Conservation (phyloP, 2,888 invertebrate genomes). For the Entomobrya proxima region DNA sequence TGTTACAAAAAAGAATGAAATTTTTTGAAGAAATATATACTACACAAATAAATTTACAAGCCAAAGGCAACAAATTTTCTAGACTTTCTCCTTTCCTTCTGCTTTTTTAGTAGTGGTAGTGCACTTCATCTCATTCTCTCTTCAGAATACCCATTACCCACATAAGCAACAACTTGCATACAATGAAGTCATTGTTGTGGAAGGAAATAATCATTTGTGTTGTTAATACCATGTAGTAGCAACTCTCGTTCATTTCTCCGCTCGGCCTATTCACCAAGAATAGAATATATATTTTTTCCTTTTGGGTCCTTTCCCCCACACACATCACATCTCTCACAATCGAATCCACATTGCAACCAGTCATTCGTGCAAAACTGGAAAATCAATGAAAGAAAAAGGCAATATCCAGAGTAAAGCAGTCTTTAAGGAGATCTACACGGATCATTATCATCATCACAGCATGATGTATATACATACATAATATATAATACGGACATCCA, state of each 20-base stretch:
- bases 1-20: too few relatives aligned
- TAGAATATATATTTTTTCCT: too few relatives aligned
- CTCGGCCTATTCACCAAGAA: neutral
- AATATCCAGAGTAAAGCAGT: too few relatives aligned
- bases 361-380: neutral
- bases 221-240: neutral
- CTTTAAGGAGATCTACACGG: neutral
- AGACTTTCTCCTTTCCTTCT: too few relatives aligned
- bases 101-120: too few relatives aligned
- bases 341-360: neutral
- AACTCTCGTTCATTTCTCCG: neutral
- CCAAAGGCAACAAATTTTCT: too few relatives aligned
- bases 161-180: too few relatives aligned
- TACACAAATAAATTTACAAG: too few relatives aligned
- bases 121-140: too few relatives aligned
- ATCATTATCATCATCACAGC: neutral
- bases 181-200: neutral
- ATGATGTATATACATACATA: too few relatives aligned
- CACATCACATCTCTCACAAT: neutral
- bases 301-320: neutral
- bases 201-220: slow-evolving; percentile 23
- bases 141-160: neutral
- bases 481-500: too few relatives aligned
- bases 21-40: too few relatives aligned
- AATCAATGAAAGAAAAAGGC: neutral